A percentile compares a stretch with the other conserved stretches of the same genome.
Evolutionary conservation across 2,113 vertebrate genomes (phyloP).

Genomic region (Labeo catla): DNA sequence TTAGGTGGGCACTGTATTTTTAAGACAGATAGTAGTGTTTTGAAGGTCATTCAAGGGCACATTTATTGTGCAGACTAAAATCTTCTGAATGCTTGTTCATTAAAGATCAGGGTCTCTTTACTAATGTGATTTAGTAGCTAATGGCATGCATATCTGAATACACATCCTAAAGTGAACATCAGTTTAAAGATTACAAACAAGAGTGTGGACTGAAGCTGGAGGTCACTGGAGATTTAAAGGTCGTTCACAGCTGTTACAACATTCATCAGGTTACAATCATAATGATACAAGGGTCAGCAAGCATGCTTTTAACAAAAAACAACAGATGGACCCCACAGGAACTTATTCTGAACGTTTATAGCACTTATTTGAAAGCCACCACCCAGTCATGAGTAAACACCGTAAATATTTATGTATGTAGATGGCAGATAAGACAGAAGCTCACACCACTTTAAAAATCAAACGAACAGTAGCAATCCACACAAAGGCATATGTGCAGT

Average conservation of each 20-base stretch:
- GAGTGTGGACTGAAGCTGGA: constrained; percentile 24
- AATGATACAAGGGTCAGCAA: constrained; percentile 5
- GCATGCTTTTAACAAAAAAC: constrained; percentile 24
- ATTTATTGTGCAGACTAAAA: neutral
- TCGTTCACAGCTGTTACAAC: constrained; percentile 50
- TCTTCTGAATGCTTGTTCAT: neutral
- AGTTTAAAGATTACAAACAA: constrained; percentile 17
- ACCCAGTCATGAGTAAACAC: neutral
- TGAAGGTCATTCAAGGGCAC: neutral
- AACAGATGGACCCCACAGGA: constrained; percentile 38
- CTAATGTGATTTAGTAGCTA: neutral
- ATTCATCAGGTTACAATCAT: constrained; percentile 47
- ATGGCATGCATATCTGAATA: neutral
- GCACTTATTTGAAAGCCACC: neutral
- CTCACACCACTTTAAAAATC: neutral
- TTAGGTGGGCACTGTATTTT: neutral
- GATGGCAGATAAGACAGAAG: neutral
- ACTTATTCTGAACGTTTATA: neutral
- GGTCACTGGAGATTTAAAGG: constrained; percentile 48
- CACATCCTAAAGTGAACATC: constrained; percentile 28
- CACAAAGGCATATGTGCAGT: neutral
- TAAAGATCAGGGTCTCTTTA: neutral
- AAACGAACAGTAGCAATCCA: neutral
- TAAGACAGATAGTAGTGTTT: neutral
- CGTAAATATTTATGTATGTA: neutral